These are phyloP conservation scores for Drosophila takahashii DNA, from an alignment of 1,140 invertebrate species.

Conservation along the genomic window DNA sequence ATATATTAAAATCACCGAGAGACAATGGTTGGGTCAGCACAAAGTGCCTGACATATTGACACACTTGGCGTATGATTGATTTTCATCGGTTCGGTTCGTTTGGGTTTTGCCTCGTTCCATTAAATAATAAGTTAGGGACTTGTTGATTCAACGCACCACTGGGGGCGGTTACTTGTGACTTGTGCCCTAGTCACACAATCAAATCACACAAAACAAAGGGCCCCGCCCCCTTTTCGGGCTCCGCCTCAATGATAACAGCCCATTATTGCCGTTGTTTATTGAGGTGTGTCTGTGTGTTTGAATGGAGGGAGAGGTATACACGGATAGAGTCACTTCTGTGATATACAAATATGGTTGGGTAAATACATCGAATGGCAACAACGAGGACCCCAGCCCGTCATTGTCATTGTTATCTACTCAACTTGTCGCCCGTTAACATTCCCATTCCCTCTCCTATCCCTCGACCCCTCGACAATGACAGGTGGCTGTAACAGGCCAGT, in stretches of 20 bases:
- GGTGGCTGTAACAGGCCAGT: conserved; percentile 56
- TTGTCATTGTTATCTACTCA: conserved; percentile 71
- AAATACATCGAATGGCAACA: conserved; percentile 63
- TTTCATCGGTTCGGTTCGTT: conserved; percentile 30
- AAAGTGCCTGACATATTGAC: conserved; percentile 75
- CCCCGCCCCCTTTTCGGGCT: conserved; percentile 13
- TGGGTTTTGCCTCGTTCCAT: not conserved
- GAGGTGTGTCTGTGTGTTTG: conserved; percentile 5
- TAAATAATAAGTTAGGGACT: conserved; percentile 35
- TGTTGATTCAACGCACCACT: conserved; percentile 62
- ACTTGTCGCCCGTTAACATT: conserved; percentile 27
- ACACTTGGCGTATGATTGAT: conserved; percentile 77
- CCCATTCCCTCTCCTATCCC: not conserved
- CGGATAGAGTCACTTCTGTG: conserved; percentile 32
- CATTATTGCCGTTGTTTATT: conserved; percentile 44
- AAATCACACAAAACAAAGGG: conserved; percentile 54
- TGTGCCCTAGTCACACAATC: conserved; percentile 46
- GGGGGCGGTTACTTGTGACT: conserved; percentile 12
- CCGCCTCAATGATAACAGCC: conserved; percentile 54
- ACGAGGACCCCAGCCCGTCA: conserved; percentile 37
- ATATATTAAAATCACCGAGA: conserved; percentile 44
- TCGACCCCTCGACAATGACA: conserved; percentile 50
- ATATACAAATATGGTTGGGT: conserved; percentile 69
- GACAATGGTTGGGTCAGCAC: conserved; percentile 59
- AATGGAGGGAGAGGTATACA: not conserved